Conservation (phyloP, 2,888 invertebrate species). For the Brenthis hecate region DNA sequence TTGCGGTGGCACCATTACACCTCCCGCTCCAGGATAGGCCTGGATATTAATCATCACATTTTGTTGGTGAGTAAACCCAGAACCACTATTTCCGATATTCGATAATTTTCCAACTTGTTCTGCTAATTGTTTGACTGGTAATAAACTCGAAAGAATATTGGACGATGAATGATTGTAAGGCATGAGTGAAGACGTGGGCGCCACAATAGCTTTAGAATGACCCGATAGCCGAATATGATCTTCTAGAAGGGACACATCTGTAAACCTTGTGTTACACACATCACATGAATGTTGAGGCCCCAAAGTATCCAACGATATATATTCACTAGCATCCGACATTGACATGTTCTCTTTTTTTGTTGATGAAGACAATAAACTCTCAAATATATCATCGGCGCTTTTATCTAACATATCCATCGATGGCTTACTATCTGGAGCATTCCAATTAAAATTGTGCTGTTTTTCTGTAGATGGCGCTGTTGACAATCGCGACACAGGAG, state of each 20-base stretch:
- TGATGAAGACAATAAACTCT: slow-evolving; percentile 67
- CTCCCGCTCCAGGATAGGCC: slow-evolving; percentile 81
- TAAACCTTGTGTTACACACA: slow-evolving; percentile 83
- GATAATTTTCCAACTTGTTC: slow-evolving; percentile 77
- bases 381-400: slow-evolving; percentile 76
- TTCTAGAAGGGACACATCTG: slow-evolving; percentile 77
- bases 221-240: slow-evolving; percentile 80
- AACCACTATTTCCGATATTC: slow-evolving; percentile 54
- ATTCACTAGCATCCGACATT: slow-evolving; percentile 79
- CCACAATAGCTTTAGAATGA: slow-evolving; percentile 74
- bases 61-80: slow-evolving; percentile 82
- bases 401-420: slow-evolving; percentile 70
- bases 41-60: slow-evolving; percentile 86
- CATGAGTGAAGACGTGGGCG: slow-evolving; percentile 59
- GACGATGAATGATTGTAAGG: slow-evolving; percentile 65
- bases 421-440: slow-evolving; percentile 74
- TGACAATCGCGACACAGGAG: slow-evolving; percentile 46
- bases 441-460: slow-evolving; percentile 77
- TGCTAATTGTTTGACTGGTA: slow-evolving; percentile 74
- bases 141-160: slow-evolving; percentile 65
- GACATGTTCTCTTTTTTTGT: slow-evolving; percentile 67
- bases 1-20: slow-evolving; percentile 73
- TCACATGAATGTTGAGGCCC: slow-evolving; percentile 84
- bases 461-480: slow-evolving; percentile 63
- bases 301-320: slow-evolving; percentile 84